These are phyloP conservation scores for Pelochelys cantorii DNA, from an alignment of 2,797 vertebrate genomes.

Conservation along the genomic window DNA sequence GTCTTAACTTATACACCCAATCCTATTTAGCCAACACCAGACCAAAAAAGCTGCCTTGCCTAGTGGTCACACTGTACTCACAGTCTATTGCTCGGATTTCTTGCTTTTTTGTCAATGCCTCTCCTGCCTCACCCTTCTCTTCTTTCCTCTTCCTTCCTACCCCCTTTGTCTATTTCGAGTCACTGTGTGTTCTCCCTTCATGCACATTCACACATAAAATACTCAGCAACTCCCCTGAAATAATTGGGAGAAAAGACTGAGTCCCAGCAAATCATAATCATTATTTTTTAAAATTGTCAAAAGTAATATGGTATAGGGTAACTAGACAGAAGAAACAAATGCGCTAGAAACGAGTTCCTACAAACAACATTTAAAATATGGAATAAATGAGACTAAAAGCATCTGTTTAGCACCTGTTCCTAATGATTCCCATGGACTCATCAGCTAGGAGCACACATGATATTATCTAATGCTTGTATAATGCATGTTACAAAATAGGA, in stretches of 20 bases:
- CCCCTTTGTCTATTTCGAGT: background rate
- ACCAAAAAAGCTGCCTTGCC: too few species aligned
- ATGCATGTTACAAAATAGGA: background rate
- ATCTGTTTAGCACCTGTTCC: background rate
- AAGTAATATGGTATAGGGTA: background rate
- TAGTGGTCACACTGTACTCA: too few species aligned
- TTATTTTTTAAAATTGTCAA: background rate
- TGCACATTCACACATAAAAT: background rate
- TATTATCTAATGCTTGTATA: background rate
- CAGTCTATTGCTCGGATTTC: too few species aligned
- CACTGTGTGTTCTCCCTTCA: background rate
- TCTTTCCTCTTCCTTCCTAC: background rate
- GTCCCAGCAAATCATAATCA: background rate
- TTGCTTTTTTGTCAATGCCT: too few species aligned
- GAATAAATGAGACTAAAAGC: background rate
- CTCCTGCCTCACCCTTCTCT: too few species aligned
- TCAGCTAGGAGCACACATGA: too few species aligned
- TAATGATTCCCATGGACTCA: background rate
- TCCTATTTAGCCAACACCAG: too few species aligned
- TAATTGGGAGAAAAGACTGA: fast-evolving
- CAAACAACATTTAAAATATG: background rate
- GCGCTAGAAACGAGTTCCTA: background rate
- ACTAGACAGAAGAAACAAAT: background rate
- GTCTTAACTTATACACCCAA: too few species aligned
- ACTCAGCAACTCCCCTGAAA: background rate